A percentile compares a stretch with the other conserved stretches of the same genome.
phyloP scores from a whole-genome alignment of 2,888 invertebrate species.

The Anagyrus pseudococci region DNA sequence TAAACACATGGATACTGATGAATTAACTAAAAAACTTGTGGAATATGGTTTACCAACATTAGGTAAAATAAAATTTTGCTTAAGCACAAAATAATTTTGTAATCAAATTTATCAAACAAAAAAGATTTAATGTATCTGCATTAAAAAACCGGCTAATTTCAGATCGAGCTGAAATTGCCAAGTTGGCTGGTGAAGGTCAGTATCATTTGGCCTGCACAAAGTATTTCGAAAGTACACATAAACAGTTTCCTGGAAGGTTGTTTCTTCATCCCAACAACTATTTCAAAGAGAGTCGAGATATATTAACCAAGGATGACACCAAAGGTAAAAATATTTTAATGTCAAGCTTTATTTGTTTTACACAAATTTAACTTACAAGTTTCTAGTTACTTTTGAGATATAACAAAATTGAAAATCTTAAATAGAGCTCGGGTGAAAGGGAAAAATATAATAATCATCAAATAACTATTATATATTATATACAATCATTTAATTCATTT shows the following conservation, averaged over 20 bases:
- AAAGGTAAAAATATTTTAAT: conserved; percentile 28
- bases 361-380: no score
- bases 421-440: neutral
- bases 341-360: no score
- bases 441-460: neutral
- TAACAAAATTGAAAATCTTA: no score
- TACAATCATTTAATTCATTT: neutral
- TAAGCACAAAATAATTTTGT: conserved; percentile 5
- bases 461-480: neutral
- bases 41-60: conserved; percentile 71
- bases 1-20: conserved; percentile 76
- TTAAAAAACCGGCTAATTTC: conserved; percentile 44
- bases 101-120: neutral
- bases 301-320: conserved; percentile 44
- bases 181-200: conserved; percentile 77
- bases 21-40: conserved; percentile 76
- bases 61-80: conserved; percentile 61
- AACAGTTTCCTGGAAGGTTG: conserved; percentile 69
- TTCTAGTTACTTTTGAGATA: no score
- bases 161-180: conserved; percentile 76
- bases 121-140: neutral
- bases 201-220: conserved; percentile 89
- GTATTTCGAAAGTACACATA: conserved; percentile 81
- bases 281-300: conserved; percentile 69
- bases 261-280: conserved; percentile 93